Conservation (phyloP, 2,888 invertebrate genomes). For the Eurytoma adleriae region DNA sequence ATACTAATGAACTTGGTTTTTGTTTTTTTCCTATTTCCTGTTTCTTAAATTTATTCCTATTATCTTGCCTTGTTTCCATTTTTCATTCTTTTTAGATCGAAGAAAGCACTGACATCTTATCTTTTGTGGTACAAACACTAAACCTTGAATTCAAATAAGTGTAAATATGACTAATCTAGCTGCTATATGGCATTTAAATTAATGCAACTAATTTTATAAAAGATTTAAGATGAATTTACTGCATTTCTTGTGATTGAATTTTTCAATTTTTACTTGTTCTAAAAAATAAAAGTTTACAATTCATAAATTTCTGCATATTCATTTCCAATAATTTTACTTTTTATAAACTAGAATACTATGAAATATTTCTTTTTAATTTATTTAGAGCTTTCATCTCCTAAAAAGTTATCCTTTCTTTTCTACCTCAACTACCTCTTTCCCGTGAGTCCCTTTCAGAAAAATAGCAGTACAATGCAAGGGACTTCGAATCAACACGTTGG, state of each 20-base stretch:
- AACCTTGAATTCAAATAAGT: slow-evolving; percentile 79
- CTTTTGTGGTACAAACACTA: slow-evolving; percentile 87
- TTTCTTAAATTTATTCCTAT: background rate
- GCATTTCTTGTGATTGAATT: slow-evolving; percentile 33
- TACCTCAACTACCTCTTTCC: no score
- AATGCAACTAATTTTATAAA: slow-evolving; percentile 37
- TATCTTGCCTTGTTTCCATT: background rate
- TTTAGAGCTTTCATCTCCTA: no score
- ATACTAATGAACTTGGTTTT: slow-evolving; percentile 14
- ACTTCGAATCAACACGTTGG: no score
- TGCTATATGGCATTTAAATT: slow-evolving; percentile 26
- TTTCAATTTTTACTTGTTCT: slow-evolving; percentile 31
- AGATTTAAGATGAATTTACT: slow-evolving; percentile 37
- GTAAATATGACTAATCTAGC: slow-evolving; percentile 31
- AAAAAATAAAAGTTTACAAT: slow-evolving; percentile 43
- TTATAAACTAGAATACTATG: no score
- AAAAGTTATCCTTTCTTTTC: no score
- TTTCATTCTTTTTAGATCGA: slow-evolving; percentile 84
- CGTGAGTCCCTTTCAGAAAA: no score
- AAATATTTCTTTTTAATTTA: no score
- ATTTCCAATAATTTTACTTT: background rate
- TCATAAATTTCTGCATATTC: background rate
- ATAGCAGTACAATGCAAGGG: no score
- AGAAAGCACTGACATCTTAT: slow-evolving; percentile 92
- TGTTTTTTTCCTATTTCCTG: slow-evolving; percentile 11